These are phyloP conservation scores for Tragelaphus oryx DNA, from an alignment of 2,797 vertebrate genomes.

Conservation along the genomic window DNA sequence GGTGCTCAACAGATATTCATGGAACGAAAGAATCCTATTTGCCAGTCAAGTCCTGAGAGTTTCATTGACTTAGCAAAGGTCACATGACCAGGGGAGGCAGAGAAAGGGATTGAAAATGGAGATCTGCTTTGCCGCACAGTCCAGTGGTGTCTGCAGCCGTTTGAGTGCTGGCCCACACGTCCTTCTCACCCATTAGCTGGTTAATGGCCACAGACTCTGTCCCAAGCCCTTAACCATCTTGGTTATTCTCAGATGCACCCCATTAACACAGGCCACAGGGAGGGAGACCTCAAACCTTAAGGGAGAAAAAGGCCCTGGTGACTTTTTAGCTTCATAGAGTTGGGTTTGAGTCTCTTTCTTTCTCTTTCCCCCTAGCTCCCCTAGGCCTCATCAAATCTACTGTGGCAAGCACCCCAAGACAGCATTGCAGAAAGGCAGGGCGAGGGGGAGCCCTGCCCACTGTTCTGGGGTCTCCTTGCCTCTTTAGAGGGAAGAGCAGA, in stretches of 20 bases:
- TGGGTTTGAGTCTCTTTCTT: constrained; percentile 42
- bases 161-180: neutral
- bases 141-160: neutral
- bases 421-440: neutral
- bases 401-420: neutral
- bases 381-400: constrained; percentile 37
- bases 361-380: constrained; percentile 29
- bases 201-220: constrained; percentile 56
- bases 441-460: fast-evolving
- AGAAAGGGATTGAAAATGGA: neutral
- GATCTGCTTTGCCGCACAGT: neutral
- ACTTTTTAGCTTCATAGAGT: neutral
- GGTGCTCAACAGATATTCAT: neutral
- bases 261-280: constrained; percentile 18
- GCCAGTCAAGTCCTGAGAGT: neutral
- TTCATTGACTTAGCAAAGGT: neutral
- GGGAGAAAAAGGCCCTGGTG: neutral
- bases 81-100: neutral
- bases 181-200: neutral
- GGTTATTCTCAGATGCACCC: constrained; percentile 37
- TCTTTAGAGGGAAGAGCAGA: neutral
- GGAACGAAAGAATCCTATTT: neutral
- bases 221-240: constrained; percentile 10
- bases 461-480: neutral
- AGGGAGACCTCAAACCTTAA: neutral